These are phyloP conservation scores for Thumatha senex DNA, from an alignment of 2,888 invertebrate species.

Conservation along the genomic window DNA sequence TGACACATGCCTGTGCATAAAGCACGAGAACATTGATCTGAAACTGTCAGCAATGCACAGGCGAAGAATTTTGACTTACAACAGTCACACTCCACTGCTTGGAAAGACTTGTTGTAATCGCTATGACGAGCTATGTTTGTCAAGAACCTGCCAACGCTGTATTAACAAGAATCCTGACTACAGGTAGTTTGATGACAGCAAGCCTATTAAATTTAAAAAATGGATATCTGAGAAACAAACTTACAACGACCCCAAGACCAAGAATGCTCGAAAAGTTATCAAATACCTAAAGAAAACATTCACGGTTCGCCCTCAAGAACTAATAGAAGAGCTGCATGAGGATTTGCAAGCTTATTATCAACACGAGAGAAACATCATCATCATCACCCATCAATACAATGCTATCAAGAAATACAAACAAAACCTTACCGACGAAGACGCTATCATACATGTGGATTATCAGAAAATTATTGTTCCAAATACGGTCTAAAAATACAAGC, in stretches of 20 bases:
- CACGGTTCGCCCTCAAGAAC: slow-evolving; percentile 26
- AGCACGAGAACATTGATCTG: slow-evolving; percentile 29
- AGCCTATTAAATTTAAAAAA: slow-evolving; percentile 24
- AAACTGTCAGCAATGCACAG: slow-evolving; percentile 22
- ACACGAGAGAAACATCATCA: slow-evolving; percentile 16
- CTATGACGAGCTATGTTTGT: slow-evolving; percentile 26
- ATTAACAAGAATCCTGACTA: slow-evolving; percentile 26
- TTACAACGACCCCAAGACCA: slow-evolving; percentile 33
- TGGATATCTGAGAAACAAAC: slow-evolving; percentile 23
- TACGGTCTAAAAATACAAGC: slow-evolving; percentile 48
- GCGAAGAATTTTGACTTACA: slow-evolving; percentile 23
- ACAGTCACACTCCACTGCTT: slow-evolving; percentile 23
- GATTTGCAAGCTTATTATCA: slow-evolving; percentile 29
- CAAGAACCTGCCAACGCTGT: slow-evolving; percentile 27
- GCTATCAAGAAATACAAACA: slow-evolving; percentile 12
- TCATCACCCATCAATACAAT: slow-evolving; percentile 15
- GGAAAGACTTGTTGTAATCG: slow-evolving; percentile 27
- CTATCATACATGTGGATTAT: slow-evolving; percentile 40
- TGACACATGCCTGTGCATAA: slow-evolving; percentile 29
- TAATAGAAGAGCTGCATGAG: slow-evolving; percentile 30
- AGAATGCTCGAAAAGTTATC: slow-evolving; percentile 17
- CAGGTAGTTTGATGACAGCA: slow-evolving; percentile 28
- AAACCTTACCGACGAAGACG: slow-evolving; percentile 20
- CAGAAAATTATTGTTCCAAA: slow-evolving; percentile 47
- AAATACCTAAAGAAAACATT: slow-evolving; percentile 28